Base-by-base conservation (phyloP, 2,888 invertebrate species). In the Alentia gelatinosa region DNA sequence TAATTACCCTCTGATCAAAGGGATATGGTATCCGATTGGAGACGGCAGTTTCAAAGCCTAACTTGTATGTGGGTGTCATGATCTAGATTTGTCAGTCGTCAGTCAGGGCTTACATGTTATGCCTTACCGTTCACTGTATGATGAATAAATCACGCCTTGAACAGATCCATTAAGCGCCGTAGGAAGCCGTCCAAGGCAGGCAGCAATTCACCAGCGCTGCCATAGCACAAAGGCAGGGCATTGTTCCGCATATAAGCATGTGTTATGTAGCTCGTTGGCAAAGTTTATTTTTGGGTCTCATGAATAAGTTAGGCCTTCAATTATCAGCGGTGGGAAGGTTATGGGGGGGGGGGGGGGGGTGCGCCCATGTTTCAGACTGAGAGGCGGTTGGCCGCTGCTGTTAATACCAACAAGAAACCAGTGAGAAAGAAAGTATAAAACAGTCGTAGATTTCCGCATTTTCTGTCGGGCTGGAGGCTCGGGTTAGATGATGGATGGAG, bases 251-350 rank as follows among this genome's bases (percentile, higher is more conserved):
- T n/a, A n/a, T 19, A 39, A 35, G 79, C 79, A 79, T 79, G 79
- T 79, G 79, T 39, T 39, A 39, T 35, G 39, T 26, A 39, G 39
- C 9, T 23, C 39, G 79, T 79, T 79, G 23, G 79, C 15, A 35
- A 79, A 79, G 79, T 35, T 79, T 79, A 79, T 79, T 79, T 79
- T 79, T 12, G 79, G 79, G 39, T 23, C 39, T 37, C 79, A 79
- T 79, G 79, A 79, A 79, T 79, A 79, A 79, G 79, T 79, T 39
- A 79, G 39, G 23, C 37, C 79, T 26, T 79, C 79, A 79, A 79
- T 79, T 79, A 79, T 79, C 79, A 39, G 79, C 79, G 1, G 12
- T 12, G 37, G 79, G 37, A 35, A 79, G 79, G 37, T 79, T 79
- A 79, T 35, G 39, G n/a, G n/a, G 79, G 37, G 19, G 79, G 37